Base-by-base conservation (phyloP, 2,113 vertebrate genomes). In the Charina bottae region DNA sequence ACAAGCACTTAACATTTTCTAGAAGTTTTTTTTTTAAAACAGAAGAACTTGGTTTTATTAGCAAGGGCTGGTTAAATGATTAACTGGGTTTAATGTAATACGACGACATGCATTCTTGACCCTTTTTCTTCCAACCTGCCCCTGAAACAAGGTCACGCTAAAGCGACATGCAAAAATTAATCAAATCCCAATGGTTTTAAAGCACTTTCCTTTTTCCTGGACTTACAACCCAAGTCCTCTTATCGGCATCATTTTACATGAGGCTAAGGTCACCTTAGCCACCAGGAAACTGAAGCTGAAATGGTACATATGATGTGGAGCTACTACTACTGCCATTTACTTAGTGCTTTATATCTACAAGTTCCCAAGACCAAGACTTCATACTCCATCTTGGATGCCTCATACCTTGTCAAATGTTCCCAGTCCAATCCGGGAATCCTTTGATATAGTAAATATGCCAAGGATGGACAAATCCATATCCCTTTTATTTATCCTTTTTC, bases 1-100 rank as follows among this genome's bases (percentile, higher is more conserved):
- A 92, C 88, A 88, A 94, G 72, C 60, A 92, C 68, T 85, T 89
- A 94, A 90, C 60, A 88, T 90, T 90, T 85, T 72, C 62, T 72
- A 87, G 83, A 23, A 93, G 54, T n/a, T 62, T 49, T 91, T 92
- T 94, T 95, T 33, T 0, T 21, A 78, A 93, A 91, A 49, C 55
- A 59, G 23, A 95, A 37, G 93, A 72, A 93, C 56, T 86, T 85
- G 53, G 59, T 89, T 89, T 85, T n/a, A 68, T 53, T 85, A 62
- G 49, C 49, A 89, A 90, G 21, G 46, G 26, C 24, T 54, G 68
- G 88, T 88, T 28, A 54, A 90, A 88, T 93, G 64, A 87, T 90
- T 93, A 90, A 93, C 89, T 83, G 28, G 46, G 56, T 24, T 78
- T 53, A 90, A 86, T 85, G 72, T 60, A 78, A 72, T 9, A 33